These are phyloP conservation scores for Sturmia bella DNA, from an alignment of 2,888 invertebrate species.

Conservation along the genomic window DNA sequence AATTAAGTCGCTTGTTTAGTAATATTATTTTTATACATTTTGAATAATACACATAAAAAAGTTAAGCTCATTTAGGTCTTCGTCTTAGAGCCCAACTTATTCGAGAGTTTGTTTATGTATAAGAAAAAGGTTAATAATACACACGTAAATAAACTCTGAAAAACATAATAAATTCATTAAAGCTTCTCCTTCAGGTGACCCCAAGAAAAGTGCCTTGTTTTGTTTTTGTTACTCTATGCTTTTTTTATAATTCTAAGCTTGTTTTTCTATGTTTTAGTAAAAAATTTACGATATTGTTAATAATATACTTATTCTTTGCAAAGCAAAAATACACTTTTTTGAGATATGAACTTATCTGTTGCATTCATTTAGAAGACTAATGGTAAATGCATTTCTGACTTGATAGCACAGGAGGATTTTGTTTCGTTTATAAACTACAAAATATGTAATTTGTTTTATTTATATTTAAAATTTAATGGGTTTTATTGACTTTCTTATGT, in stretches of 20 bases:
- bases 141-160: not conserved
- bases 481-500: slow-evolving; percentile 37
- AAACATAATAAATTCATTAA: slow-evolving; percentile 11
- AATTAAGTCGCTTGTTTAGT: too few species aligned
- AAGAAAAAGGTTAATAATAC: not conserved
- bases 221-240: not conserved
- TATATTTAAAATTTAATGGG: slow-evolving; percentile 42
- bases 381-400: too few species aligned
- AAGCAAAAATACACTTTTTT: not conserved
- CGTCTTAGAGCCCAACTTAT: not conserved
- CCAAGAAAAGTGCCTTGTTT: slow-evolving; percentile 29
- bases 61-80: too few species aligned
- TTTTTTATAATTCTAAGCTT: not conserved
- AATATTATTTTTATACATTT: too few species aligned
- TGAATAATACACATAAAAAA: too few species aligned
- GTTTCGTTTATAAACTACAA: too few species aligned
- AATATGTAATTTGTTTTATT: not conserved
- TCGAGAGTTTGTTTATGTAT: slow-evolving; percentile 19
- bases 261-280: slow-evolving; percentile 2
- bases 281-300: slow-evolving; percentile 49
- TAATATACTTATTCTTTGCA: slow-evolving; percentile 1
- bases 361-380: slow-evolving; percentile 13
- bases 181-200: not conserved
- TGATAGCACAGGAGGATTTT: too few species aligned
- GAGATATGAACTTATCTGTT: too few species aligned